Evolutionary conservation across 1,140 invertebrate genomes (phyloP).

Genomic region (Trissolcus basalis): DNA sequence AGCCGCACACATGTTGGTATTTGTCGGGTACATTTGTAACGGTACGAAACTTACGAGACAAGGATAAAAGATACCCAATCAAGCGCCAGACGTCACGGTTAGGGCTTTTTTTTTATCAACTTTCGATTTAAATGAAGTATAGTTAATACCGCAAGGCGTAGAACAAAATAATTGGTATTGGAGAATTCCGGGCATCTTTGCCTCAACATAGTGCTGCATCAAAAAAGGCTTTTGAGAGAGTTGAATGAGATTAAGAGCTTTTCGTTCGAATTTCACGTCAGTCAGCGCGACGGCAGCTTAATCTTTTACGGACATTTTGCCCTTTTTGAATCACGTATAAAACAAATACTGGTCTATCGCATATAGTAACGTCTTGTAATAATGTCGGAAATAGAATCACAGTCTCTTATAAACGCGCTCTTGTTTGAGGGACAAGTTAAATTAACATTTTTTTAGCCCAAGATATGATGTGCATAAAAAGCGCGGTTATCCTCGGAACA

Average conservation of each 20-base stretch:
- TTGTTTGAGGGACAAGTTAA: constrained; percentile 58
- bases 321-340: constrained; percentile 68
- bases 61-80: background rate
- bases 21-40: no score
- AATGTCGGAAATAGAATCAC: constrained; percentile 56
- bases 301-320: constrained; percentile 63
- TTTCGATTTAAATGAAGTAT: constrained; percentile 43
- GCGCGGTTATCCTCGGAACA: no score
- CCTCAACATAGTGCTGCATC: constrained; percentile 48
- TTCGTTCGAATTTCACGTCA: constrained; percentile 72
- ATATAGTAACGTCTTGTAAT: constrained; percentile 70
- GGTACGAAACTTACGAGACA: no score
- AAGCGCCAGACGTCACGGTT: background rate
- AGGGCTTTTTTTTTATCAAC: constrained; percentile 39
- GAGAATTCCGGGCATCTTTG: constrained; percentile 43
- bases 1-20: no score
- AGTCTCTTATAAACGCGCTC: constrained; percentile 44
- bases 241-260: constrained; percentile 72
- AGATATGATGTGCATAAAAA: no score
- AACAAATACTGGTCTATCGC: constrained; percentile 68
- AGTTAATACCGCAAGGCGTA: constrained; percentile 45
- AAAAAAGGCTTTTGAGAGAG: constrained; percentile 60
- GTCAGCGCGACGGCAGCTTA: constrained; percentile 66
- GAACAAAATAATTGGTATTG: constrained; percentile 59
- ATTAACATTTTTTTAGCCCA: constrained; percentile 57